Evolutionary conservation across 2,888 invertebrate species (phyloP).

Genomic region (Rotaria macrura): DNA sequence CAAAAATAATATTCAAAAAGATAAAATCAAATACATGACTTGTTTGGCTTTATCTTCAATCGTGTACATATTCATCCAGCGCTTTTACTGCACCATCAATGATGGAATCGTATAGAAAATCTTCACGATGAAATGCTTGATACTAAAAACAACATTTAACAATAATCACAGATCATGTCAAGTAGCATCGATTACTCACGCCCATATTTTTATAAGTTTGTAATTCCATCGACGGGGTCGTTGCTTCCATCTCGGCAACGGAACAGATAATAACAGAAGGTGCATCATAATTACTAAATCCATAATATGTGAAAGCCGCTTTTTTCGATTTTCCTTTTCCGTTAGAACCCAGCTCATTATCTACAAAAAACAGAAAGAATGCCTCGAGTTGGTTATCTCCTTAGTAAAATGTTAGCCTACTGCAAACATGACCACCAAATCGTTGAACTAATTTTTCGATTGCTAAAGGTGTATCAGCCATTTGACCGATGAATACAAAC

Average conservation of each 20-base stretch:
- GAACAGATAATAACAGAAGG: neutral
- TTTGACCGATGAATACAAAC: slow-evolving; percentile 37
- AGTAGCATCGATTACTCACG: neutral
- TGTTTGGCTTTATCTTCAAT: neutral
- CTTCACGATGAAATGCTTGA: neutral
- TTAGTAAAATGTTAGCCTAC: neutral
- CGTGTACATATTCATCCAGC: neutral
- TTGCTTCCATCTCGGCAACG: neutral
- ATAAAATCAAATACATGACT: neutral
- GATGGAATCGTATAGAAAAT: slow-evolving; percentile 20
- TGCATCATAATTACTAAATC: neutral
- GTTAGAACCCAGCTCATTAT: neutral
- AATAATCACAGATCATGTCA: neutral
- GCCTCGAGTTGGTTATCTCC: neutral
- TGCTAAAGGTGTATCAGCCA: slow-evolving; percentile 36
- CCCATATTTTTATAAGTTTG: neutral
- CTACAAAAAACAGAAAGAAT: neutral
- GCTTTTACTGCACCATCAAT: neutral
- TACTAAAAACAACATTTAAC: neutral
- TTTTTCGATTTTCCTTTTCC: neutral
- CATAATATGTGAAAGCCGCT: no score
- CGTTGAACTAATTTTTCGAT: slow-evolving; percentile 36
- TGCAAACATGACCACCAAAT: slow-evolving; percentile 36
- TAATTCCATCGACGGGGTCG: neutral
- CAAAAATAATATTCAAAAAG: neutral